Evolutionary conservation across 2,888 invertebrate species (phyloP), one percentile per base, ranked within the genome.

Genomic region (Erannis defoliaria): DNA sequence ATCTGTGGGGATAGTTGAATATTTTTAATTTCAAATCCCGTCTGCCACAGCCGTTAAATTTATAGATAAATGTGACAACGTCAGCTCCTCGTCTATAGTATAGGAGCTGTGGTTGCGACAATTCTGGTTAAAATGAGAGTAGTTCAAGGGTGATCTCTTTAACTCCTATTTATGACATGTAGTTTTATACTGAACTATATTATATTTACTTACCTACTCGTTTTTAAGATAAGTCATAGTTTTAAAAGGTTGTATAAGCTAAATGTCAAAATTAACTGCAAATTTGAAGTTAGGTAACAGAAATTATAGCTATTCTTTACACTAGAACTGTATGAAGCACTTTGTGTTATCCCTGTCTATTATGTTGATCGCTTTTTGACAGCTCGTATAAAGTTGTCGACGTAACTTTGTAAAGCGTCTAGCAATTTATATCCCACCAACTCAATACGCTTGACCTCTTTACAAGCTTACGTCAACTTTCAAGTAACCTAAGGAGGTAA

Each of bases 121-220:
- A 72, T 72, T 73, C 81, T 81, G 81, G 83, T 84, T 82, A 78
- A 78, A 81, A 81, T 80, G 79, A 78, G 78, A 81, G 75, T 77
- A 75, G 77, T 67, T 33, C 71, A 54, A 64, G 71, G 67, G 69
- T 68, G 75, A 71, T 76, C 76, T 77, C 71, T 67, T 68, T 72
- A 70, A 71, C 67, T 72, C 72, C 69, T 71, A 75, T 70, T 70
- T 72, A 71, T 74, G 67, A 68, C 68, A 70, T 67, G 58, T 62
- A 62, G 56, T 62, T 65, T 62, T 61, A 26, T 55, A 61, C 46
- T 55, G 58, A 66, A 64, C 67, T 67, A 66, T 70, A 67, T 66
- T 67, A 63, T 67, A 70, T 67, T 60, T 51, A 48, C 60, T 26
- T 26, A 26, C 60, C 8, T 26, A 26, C 26, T 63, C 45, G 50